Evolutionary conservation across 2,888 invertebrate species (phyloP), one percentile per base, ranked within the genome.

Genomic region (Beris chalybata): DNA sequence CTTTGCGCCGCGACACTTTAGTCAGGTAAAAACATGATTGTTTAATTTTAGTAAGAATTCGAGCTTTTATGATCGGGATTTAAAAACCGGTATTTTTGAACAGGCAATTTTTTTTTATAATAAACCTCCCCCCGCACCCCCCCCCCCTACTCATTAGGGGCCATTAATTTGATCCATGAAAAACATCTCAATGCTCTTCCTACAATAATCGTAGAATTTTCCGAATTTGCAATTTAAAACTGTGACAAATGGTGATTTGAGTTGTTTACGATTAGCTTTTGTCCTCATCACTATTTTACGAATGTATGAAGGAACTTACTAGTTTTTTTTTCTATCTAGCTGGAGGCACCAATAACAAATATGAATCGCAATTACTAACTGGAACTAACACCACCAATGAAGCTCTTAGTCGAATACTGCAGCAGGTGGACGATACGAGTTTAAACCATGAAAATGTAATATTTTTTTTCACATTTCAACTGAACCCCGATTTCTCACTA

Each of bases 371-470:
- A 57, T 5, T 45, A 12, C 12, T 47, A 30, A 1, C 61, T 7
- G 52, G 12, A 13, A 43, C 32, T 12, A 64, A 48, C 3, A 32
- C 67, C 22, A 55, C 48, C 32, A 44, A 67, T 47, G 69, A 70
- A 38, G 44, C 45, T 6, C 55, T 70, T 29, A 58, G 52, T 15
- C 68, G 70, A 53, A 45, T 71, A 29, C n/a, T 71, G 13, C 65
- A 59, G 30, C 66, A 67, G 65, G 63, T 64, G 12, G 68, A 69
- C 44, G 66, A 68, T 13, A 44, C 56, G 4, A 59, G 11, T 52
- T 57, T 69, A 50, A 61, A 61, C 47, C 54, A 65, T 4, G 69
- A 69, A 44, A 59, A 69, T 58, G 67, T 69, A 67, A 65, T 43
- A 47, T 2, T 22, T 22, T 22, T 22, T 22, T 55, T 15, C 59